Evolutionary conservation across 2,888 invertebrate genomes (phyloP).

Genomic region (Limulus polyphemus): DNA sequence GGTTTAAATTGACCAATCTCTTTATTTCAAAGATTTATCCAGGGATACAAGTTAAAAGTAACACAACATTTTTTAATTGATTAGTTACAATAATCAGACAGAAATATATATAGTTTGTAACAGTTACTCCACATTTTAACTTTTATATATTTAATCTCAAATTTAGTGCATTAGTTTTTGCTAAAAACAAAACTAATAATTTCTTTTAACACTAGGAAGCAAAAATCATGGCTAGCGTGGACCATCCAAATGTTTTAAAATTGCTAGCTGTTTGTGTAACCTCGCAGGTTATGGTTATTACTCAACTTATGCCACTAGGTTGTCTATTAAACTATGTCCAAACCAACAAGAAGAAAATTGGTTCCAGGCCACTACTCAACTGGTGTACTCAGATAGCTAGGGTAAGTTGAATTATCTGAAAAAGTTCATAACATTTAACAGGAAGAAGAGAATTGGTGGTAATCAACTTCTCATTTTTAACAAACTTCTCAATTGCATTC

Average conservation of each 20-base stretch:
- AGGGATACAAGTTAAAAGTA: too few relatives aligned
- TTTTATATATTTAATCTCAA: background rate
- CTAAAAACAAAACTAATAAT: too few relatives aligned
- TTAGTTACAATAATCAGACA: too few relatives aligned
- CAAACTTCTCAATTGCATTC: too few relatives aligned
- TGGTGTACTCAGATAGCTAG: slow-evolving; percentile 96
- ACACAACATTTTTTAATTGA: too few relatives aligned
- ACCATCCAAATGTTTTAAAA: slow-evolving; percentile 82
- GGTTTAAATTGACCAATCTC: too few relatives aligned
- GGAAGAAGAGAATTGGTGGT: too few relatives aligned
- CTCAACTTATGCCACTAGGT: slow-evolving; percentile 93
- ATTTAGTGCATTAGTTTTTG: background rate
- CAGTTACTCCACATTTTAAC: too few relatives aligned
- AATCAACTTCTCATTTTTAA: too few relatives aligned
- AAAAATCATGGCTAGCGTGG: slow-evolving; percentile 94
- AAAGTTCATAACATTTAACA: too few relatives aligned
- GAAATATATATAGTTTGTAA: too few relatives aligned
- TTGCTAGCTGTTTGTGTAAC: slow-evolving; percentile 92
- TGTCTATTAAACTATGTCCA: slow-evolving; percentile 87
- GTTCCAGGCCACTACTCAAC: slow-evolving; percentile 82
- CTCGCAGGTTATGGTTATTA: slow-evolving; percentile 93
- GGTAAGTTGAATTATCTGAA: slow-evolving; percentile 33
- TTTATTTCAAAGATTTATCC: too few relatives aligned
- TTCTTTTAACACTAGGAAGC: slow-evolving; percentile 49
- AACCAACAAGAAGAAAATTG: slow-evolving; percentile 80